A percentile compares a stretch with the other conserved stretches of the same genome.
These are phyloP conservation scores for Tethea ocularis DNA, from an alignment of 2,888 invertebrate genomes.

Conservation along the genomic window DNA sequence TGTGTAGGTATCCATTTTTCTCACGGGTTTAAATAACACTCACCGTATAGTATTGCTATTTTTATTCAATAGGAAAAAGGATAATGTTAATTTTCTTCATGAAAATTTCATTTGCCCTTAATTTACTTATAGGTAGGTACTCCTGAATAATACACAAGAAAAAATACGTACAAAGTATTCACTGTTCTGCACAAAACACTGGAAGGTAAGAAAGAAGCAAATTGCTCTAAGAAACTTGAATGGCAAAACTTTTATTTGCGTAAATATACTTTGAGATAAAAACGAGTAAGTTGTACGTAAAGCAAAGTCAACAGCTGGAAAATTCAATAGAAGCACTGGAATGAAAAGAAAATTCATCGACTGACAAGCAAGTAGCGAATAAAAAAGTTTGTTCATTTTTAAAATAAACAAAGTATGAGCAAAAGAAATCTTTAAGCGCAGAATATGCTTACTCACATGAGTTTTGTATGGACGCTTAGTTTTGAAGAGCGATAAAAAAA, in stretches of 20 bases:
- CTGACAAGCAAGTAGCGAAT: not conserved
- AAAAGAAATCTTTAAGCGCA: constrained; percentile 12
- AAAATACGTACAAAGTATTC: too few species aligned
- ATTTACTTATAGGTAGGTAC: too few species aligned
- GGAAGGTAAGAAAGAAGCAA: not conserved
- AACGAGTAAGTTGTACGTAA: not conserved
- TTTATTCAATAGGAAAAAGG: too few species aligned
- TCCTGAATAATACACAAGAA: too few species aligned
- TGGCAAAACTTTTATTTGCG: not conserved
- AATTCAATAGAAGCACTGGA: constrained; percentile 1
- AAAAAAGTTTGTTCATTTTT: constrained; percentile 13
- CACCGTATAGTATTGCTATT: too few species aligned
- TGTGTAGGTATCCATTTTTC: too few species aligned
- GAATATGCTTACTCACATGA: not conserved
- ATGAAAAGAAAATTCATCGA: constrained; percentile 10
- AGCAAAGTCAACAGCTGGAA: constrained; percentile 8
- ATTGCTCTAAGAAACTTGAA: not conserved
- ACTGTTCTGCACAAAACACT: too few species aligned
- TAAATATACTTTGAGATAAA: not conserved
- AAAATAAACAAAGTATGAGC: constrained; percentile 17
- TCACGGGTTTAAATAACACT: too few species aligned
- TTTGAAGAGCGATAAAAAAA: too few species aligned
- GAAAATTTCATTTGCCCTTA: not conserved
- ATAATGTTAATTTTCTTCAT: too few species aligned
- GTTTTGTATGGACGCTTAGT: not conserved